phyloP scores from a whole-genome alignment of 1,140 invertebrate genomes.

The Cardiocondyla obscurior region DNA sequence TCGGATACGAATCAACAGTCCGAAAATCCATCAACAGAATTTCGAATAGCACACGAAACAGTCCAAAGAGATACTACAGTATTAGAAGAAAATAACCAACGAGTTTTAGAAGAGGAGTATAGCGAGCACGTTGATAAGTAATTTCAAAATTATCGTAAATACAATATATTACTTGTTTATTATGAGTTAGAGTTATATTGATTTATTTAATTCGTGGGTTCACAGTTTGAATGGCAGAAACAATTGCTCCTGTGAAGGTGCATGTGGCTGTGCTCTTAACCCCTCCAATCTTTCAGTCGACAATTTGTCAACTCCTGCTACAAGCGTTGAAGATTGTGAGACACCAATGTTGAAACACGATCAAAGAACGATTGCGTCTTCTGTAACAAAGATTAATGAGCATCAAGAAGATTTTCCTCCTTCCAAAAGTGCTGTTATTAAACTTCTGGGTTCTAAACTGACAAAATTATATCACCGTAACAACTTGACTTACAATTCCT shows the following conservation, averaged over 20 bases:
- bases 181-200: background rate
- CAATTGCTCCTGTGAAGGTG: slow-evolving; percentile 76
- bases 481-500: slow-evolving; percentile 54
- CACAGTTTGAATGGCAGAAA: background rate
- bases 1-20: slow-evolving; percentile 8
- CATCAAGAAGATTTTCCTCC: slow-evolving; percentile 7
- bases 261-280: slow-evolving; percentile 76
- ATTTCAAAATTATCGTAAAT: background rate
- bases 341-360: background rate
- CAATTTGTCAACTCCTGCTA: background rate
- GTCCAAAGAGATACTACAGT: background rate
- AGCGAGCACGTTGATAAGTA: slow-evolving; percentile 45
- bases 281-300: background rate
- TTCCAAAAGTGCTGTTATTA: slow-evolving; percentile 67
- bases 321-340: background rate
- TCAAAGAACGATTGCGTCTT: background rate
- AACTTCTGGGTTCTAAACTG: slow-evolving; percentile 65
- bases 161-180: background rate
- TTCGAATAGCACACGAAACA: background rate
- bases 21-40: background rate
- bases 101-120: slow-evolving; percentile 4
- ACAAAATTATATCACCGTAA: background rate
- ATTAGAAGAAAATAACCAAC: slow-evolving; percentile 29
- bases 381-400: background rate
- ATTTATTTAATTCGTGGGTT: background rate